Base-by-base conservation (phyloP, 1,140 invertebrate genomes). In the Dolichoris vasculosae region DNA sequence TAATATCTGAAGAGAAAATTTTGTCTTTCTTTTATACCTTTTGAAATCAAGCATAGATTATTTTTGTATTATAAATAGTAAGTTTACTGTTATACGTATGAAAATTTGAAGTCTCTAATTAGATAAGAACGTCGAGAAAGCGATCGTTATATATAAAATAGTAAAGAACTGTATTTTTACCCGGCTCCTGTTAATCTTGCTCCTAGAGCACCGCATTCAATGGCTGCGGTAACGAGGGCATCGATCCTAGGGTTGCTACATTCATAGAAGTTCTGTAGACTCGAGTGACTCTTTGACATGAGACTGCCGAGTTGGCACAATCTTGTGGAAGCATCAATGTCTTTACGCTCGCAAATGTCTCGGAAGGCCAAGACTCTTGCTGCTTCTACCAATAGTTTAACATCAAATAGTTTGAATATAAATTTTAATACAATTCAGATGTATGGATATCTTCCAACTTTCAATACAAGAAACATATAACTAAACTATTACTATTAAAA, bases 221-320 rank as follows among this genome's bases (percentile, higher is more conserved):
- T 92, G n/a, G 97, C 97, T 71, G 97, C 91, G 43, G 96, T 92
- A 48, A 99, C 97, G 8, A 99, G 93, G 77, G 94, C 93, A 92
- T 99, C 98, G 82, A 99, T 94, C 88, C 97, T 95, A 0, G 96
- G 94, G 94, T 99, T 98, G 80, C 98, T 99, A 92, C 99, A 99
- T 92, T 99, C 97, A 91, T 99, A 99, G 0, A 98, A 91, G 76
- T 97, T 94, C 80, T 95, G 94, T 43, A 99, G 95, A 90, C 98
- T 99, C 1, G 94, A 90, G 92, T 99, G 99, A 90, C 98, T 99
- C 75, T 95, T 94, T 46, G 95, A 95, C 98, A 99, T 99, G 9
- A 99, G 94, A 76, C 93, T 90, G 17, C 98, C 98, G 64, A 99
- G 93, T 59, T 93, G 93, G 38, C 93, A 83, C 2, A 97, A 88